Base-by-base conservation (phyloP, 2,797 vertebrate genomes). In the Heterohyrax brucei region DNA sequence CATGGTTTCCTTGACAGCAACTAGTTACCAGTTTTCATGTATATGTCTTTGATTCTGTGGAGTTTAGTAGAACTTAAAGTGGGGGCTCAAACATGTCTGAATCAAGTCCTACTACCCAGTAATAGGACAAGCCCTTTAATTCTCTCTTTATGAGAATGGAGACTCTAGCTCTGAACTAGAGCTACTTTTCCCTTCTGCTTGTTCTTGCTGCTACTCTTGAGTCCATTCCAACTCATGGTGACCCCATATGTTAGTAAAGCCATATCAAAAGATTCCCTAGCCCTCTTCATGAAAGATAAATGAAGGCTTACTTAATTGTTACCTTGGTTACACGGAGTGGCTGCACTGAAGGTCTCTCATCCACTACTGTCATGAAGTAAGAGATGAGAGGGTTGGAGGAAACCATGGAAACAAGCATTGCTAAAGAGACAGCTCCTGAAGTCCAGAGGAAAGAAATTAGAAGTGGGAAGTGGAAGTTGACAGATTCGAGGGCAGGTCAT, bases 261-360 rank as follows among this genome's bases (percentile, higher is more conserved):
- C 78, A 50, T 80, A 88, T 66, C 87, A 22, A 81, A 93, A 79
- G 85, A 66, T 73, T 94, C 87, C 83, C 70, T 46, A 76, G 66
- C 76, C 56, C 61, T 83, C 88, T 77, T 87, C 92, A 97, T 97
- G 94, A 96, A 98, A 97, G 98, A 98, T 97, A 98, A 98, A 98
- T 92, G 97, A 98, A 98, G 98, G 95, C 92, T 97, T 97, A 97
- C 96, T 97, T 99, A 98, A 98, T 98, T 97, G 98, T 99, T 98
- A 93, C 98, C 98, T 98, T 98, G 98, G 98, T 95, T 98, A 98
- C 97, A 0, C 98, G 97, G 98, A 98, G 98, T 98, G 98, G 98
- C 98, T 98, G 98, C 97, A 98, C 98, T 90, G 97, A 98, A 97
- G 98, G 98, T 98, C 97, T 97, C 66, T 97, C 98, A 98, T 98